Conservation (phyloP, 2,113 vertebrate species). For the Spermophilus dauricus region DNA sequence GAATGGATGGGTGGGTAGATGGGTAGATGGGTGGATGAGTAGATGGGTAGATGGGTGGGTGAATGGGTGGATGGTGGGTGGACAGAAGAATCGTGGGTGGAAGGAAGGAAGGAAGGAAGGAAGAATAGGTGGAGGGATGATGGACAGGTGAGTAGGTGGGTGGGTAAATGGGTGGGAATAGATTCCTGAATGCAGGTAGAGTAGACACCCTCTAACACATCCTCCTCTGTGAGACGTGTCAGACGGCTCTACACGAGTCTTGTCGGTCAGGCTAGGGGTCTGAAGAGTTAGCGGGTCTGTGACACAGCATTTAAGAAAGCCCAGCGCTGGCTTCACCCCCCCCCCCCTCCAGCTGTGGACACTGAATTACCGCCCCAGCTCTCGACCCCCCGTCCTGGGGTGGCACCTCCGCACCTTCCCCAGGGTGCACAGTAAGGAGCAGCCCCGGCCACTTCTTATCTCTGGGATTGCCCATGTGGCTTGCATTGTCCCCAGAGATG, state of each 20-base stretch:
- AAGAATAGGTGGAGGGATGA: not conserved
- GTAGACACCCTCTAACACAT: not conserved
- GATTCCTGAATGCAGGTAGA: not conserved
- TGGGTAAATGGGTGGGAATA: not conserved
- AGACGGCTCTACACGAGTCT: not conserved
- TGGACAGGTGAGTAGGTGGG: not conserved
- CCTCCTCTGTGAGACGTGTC: not conserved
- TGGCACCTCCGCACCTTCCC: not conserved
- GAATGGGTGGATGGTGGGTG: no score
- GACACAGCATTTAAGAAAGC: no score
- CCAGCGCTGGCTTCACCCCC: rapidly evolving
- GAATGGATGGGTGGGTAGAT: no score
- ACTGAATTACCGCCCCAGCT: not conserved
- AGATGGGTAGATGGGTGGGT: not conserved
- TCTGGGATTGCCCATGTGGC: not conserved
- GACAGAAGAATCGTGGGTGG: not conserved
- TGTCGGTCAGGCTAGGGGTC: not conserved
- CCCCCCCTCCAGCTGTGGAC: not conserved
- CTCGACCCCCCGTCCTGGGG: not conserved
- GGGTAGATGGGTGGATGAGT: not conserved
- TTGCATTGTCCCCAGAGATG: not conserved
- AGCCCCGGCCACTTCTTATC: not conserved
- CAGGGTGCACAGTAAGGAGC: not conserved
- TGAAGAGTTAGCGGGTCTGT: no score
- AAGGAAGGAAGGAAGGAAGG: no score